Percentiles rank a stretch among this genome's conserved stretches.
Conservation (phyloP, 1,140 invertebrate species). For the Nasonia vitripennis region DNA sequence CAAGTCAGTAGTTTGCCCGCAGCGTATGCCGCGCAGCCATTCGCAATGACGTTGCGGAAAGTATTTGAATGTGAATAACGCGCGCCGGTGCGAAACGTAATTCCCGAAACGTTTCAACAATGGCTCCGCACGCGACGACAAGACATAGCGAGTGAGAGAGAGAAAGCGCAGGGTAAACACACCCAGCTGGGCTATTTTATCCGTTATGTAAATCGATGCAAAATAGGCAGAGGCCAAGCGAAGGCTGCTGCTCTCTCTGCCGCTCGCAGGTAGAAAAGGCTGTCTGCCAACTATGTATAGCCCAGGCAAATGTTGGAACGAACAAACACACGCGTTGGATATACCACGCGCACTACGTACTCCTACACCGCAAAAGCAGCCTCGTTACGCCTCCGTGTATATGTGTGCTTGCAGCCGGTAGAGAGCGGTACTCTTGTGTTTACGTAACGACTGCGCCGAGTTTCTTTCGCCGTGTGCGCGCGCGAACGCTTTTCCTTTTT, state of each 20-base stretch:
- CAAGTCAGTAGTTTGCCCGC: no score
- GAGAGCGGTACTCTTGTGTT: constrained; percentile 9
- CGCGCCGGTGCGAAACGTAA: constrained; percentile 63
- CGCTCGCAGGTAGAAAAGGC: constrained; percentile 18
- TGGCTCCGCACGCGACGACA: constrained; percentile 51
- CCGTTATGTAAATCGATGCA: constrained; percentile 74
- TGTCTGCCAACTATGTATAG: constrained; percentile 18
- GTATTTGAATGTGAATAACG: constrained; percentile 72
- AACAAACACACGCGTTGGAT: background rate
- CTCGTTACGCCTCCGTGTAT: constrained; percentile 33
- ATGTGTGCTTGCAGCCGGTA: background rate
- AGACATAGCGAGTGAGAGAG: constrained; percentile 20
- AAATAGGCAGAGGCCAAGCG: constrained; percentile 61
- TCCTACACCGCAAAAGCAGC: background rate
- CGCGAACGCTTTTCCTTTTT: background rate
- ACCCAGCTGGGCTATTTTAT: constrained; percentile 64
- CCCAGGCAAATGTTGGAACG: background rate
- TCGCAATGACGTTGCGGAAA: constrained; percentile 64
- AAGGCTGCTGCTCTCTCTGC: background rate
- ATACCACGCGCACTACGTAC: background rate
- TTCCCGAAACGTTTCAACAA: constrained; percentile 70
- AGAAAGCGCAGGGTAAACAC: constrained; percentile 10
- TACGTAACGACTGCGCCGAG: constrained; percentile 27
- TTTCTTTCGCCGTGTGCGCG: constrained; percentile 22
- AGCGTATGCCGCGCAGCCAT: background rate